phyloP scores from a whole-genome alignment of 2,888 invertebrate genomes.

The Sympetrum striolatum region DNA sequence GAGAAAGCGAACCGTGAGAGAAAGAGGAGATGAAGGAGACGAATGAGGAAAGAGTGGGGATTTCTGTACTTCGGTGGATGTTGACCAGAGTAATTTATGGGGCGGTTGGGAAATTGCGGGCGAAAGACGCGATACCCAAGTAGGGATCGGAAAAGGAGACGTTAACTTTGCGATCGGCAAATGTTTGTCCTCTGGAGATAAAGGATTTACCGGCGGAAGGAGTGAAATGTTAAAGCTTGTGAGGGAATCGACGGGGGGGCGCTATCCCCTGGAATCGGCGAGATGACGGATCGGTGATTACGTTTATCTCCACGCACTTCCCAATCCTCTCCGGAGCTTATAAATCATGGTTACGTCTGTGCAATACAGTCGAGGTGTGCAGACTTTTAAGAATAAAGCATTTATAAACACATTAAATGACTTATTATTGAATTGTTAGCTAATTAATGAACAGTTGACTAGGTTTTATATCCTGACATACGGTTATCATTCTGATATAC shows the following conservation, averaged over 20 bases:
- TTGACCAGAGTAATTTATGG: slow-evolving; percentile 25
- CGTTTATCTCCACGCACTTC: too few relatives aligned
- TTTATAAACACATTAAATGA: too few relatives aligned
- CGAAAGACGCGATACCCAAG: not conserved
- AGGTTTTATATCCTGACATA: too few relatives aligned
- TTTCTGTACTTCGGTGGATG: not conserved
- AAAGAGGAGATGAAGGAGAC: not conserved
- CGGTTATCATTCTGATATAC: too few relatives aligned
- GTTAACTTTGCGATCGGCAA: not conserved
- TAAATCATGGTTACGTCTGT: too few relatives aligned
- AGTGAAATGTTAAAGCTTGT: not conserved
- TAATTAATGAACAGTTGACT: too few relatives aligned
- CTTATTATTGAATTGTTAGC: too few relatives aligned
- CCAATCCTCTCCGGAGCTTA: too few relatives aligned
- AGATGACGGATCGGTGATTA: too few relatives aligned
- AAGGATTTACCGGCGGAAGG: not conserved
- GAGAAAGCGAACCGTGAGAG: not conserved
- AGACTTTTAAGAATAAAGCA: too few relatives aligned
- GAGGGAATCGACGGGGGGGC: not conserved
- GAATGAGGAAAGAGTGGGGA: not conserved
- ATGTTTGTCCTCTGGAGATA: not conserved
- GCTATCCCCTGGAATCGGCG: too few relatives aligned
- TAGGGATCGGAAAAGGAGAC: not conserved
- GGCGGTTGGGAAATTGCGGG: not conserved
- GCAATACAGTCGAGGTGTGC: too few relatives aligned